Evolutionary conservation across 2,113 vertebrate species (phyloP), one percentile per base, ranked within the genome.

Genomic region (Neolamprologus sp.): DNA sequence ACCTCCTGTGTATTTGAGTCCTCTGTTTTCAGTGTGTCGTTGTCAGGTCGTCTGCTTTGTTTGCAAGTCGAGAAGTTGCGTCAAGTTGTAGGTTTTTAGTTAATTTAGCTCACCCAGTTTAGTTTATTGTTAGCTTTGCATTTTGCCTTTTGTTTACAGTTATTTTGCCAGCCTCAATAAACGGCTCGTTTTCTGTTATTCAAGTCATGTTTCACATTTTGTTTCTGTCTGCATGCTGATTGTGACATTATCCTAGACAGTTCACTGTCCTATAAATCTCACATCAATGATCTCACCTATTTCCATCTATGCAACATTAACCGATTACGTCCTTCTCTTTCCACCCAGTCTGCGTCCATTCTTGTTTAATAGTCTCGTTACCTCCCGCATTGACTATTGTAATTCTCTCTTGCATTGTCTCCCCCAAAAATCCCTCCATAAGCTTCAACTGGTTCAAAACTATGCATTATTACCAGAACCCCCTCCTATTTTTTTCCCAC

Each of bases 11-110:
- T 40, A 40, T 0, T 40, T 40, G 11, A 40, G 2, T 40, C 37
- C 37, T 40, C 1, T 40, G 10, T 40, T 40, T 40, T 11, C 37
- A 35, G 33, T 9, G 8, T 35, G 33, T 35, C 33, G 0, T 7
- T 7, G 8, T 35, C 33, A 40, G 37, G 0, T 40, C 37, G 10
- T 40, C 37, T 40, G 37, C 10, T 40, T 40, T 40, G 37, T 40
- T 40, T 40, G 37, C 37, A 11, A 40, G 37, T 5, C 10, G 0
- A 40, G 37, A 40, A 40, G 10, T 40, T 40, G 37, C 0, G 10
- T 40, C 10, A 40, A 40, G 10, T 40, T 40, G 37, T 40, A 35
- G 33, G 33, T 35, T 35, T 40, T 40, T 40, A 5, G 37, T 40
- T 40, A 40, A 40, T 40, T 11, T 40, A 40, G 37, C 37, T 40